phyloP scores from a whole-genome alignment of 2,113 vertebrate genomes.

The Nothoprocta perdicaria region DNA sequence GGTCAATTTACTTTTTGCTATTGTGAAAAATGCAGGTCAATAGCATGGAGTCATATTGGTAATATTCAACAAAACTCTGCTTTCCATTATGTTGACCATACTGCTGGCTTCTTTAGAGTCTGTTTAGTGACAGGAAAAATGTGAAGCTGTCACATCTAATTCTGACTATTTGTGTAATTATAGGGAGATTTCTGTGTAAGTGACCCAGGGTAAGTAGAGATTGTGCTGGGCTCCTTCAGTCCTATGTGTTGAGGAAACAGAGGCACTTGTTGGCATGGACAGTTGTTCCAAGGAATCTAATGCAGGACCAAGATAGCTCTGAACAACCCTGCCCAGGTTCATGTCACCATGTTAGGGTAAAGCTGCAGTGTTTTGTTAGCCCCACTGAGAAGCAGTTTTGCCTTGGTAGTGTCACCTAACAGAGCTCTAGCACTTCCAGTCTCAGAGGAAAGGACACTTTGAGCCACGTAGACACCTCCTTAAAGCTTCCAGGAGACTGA shows the following conservation, averaged over 20 bases:
- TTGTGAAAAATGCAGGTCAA: not conserved
- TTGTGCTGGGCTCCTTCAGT: not conserved
- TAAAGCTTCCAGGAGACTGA: too few species aligned
- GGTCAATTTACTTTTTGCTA: not conserved
- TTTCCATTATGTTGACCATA: not conserved
- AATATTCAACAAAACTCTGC: not conserved
- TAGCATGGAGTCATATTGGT: not conserved
- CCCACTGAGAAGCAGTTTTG: not conserved
- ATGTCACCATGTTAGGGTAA: not conserved
- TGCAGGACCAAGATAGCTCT: too few species aligned
- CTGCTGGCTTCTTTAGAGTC: not conserved
- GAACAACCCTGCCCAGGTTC: not conserved
- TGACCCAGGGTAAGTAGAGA: not conserved
- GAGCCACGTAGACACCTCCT: not conserved
- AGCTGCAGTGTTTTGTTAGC: not conserved
- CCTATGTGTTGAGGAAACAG: not conserved
- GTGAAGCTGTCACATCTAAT: not conserved
- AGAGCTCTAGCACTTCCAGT: not conserved
- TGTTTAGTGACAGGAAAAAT: not conserved
- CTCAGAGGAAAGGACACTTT: not conserved
- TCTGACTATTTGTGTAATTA: not conserved
- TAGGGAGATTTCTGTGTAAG: not conserved
- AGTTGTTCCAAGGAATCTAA: too few species aligned
- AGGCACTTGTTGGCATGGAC: not conserved
- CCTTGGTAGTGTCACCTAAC: not conserved